These are phyloP conservation scores for Drosophila arizonae DNA, from an alignment of 1,140 invertebrate genomes.

Conservation along the genomic window DNA sequence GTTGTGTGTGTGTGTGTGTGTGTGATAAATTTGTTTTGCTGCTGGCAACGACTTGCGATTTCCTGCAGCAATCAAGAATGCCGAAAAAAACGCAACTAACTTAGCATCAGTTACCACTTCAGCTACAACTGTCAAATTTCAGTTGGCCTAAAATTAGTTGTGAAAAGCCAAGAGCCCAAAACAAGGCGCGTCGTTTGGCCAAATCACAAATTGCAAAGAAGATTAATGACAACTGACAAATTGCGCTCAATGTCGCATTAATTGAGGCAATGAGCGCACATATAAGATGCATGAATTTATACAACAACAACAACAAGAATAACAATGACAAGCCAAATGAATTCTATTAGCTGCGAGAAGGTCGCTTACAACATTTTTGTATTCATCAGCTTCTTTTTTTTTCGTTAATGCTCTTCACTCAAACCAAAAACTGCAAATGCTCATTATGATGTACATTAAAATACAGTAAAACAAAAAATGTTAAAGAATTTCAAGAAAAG, in stretches of 20 bases:
- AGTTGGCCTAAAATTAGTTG: conserved; percentile 50
- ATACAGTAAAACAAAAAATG: not conserved
- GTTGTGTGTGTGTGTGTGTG: no score
- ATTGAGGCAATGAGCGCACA: conserved; percentile 80
- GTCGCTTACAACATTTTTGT: conserved; percentile 55
- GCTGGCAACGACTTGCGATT: conserved; percentile 51
- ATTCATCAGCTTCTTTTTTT: conserved; percentile 1
- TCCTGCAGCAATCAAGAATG: conserved; percentile 40
- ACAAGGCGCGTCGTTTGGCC: conserved; percentile 31
- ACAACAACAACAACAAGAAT: conserved; percentile 41
- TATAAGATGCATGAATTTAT: conserved; percentile 74
- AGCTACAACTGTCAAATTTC: conserved; percentile 44
- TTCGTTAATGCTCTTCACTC: conserved; percentile 3
- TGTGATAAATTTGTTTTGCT: conserved; percentile 50
- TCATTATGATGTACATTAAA: conserved; percentile 16
- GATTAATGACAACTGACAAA: conserved; percentile 81
- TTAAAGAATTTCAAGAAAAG: no score
- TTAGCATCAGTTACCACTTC: conserved; percentile 19
- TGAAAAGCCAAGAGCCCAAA: not conserved
- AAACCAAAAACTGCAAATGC: conserved; percentile 22
- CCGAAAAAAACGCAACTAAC: conserved; percentile 2
- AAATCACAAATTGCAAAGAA: conserved; percentile 55
- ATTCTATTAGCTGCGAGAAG: conserved; percentile 60
- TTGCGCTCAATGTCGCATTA: conserved; percentile 81
- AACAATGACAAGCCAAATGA: conserved; percentile 58